Percentiles rank a stretch among this genome's conserved stretches.
These are phyloP conservation scores for Campodea augens DNA, from an alignment of 1,140 invertebrate genomes.

Conservation along the genomic window DNA sequence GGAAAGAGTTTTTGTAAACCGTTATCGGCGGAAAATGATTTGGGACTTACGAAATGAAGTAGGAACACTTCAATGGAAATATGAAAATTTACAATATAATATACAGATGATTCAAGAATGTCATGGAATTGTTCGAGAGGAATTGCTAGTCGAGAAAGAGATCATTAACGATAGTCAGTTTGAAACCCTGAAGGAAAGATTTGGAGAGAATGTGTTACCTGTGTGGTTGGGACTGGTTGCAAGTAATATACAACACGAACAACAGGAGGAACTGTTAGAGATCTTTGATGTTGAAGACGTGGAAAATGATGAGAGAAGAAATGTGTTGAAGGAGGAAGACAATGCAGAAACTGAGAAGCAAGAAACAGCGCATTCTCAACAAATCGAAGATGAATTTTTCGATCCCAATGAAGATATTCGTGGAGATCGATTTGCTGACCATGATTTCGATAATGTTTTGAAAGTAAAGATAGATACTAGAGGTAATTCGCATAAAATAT, in stretches of 20 bases:
- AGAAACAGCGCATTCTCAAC: background rate
- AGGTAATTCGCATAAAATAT: constrained; percentile 1
- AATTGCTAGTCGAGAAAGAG: background rate
- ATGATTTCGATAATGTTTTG: constrained; percentile 6
- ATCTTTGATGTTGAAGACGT: background rate
- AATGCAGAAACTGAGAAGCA: background rate
- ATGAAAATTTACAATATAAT: background rate
- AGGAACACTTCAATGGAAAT: background rate
- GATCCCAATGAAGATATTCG: constrained; percentile 10
- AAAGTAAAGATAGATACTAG: background rate
- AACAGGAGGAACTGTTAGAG: too few relatives aligned
- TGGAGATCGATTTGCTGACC: background rate
- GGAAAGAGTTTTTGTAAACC: background rate
- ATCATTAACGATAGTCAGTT: background rate
- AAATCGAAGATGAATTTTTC: constrained; percentile 8
- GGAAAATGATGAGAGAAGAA: background rate
- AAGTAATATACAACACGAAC: too few relatives aligned
- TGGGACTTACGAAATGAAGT: background rate
- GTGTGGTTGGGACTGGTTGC: background rate
- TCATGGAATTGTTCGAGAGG: background rate
- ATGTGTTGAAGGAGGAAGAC: background rate
- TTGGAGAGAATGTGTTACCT: background rate
- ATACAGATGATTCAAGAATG: background rate
- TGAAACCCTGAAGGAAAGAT: background rate
- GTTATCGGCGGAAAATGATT: background rate